Conservation (phyloP, 2,797 vertebrate species). For the Lagodon rhomboides region DNA sequence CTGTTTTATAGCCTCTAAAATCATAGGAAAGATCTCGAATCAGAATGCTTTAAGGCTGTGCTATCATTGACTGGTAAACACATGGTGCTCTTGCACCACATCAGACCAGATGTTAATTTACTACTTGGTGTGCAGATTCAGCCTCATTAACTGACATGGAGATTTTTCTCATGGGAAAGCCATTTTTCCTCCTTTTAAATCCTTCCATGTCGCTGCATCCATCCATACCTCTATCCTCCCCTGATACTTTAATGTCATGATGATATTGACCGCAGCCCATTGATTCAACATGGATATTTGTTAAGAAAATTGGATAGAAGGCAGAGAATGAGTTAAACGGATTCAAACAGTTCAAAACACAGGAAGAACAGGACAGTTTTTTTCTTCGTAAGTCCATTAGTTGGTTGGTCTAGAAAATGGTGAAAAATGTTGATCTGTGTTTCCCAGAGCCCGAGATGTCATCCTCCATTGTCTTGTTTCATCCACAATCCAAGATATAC, state of each 20-base stretch:
- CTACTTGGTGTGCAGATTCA: slow-evolving; percentile 42
- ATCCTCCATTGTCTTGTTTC: too few relatives aligned
- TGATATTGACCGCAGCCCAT: slow-evolving; percentile 13
- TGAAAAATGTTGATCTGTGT: too few relatives aligned
- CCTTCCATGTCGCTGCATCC: background rate
- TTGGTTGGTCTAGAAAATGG: too few relatives aligned
- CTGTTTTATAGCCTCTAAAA: background rate
- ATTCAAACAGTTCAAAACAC: background rate
- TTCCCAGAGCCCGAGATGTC: too few relatives aligned
- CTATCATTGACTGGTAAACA: slow-evolving; percentile 14
- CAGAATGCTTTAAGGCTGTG: background rate
- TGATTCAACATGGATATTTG: slow-evolving; percentile 25
- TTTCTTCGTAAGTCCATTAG: too few relatives aligned
- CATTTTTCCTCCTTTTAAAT: background rate
- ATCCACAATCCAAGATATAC: too few relatives aligned
- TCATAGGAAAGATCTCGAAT: background rate
- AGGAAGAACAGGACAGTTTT: background rate
- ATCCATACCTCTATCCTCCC: background rate
- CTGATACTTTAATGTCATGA: background rate
- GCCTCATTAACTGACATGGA: slow-evolving; percentile 47
- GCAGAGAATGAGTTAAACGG: background rate
- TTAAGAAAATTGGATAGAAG: background rate
- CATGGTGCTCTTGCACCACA: slow-evolving; percentile 9
- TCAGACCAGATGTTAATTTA: slow-evolving; percentile 43
- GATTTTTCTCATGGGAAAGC: slow-evolving; percentile 20